Evolutionary conservation across 2,113 vertebrate species (phyloP), one percentile per base, ranked within the genome.

Genomic region (Xiphias gladius): DNA sequence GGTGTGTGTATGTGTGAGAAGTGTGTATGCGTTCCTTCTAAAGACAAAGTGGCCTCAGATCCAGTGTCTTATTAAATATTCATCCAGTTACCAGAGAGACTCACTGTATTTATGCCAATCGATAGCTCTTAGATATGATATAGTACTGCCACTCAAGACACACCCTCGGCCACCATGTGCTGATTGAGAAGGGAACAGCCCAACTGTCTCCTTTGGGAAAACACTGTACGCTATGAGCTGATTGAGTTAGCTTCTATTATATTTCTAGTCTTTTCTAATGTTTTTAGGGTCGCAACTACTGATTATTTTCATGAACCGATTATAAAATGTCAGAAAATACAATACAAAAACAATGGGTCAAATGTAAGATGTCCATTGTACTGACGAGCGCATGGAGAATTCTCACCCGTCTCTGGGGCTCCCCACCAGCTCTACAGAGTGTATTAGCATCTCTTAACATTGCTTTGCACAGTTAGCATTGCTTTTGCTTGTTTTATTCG

Each of bases 91-190:
- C 94, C 92, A 93, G 90, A 90, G 91, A 92, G 90, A 91, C 89
- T 88, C 86, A 17, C 87, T 94, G 94, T 95, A 93, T 94, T 94
- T 93, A 90, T 93, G 90, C 88, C 94, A 93, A 96, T 96, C 95
- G 91, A 96, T 96, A 96, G 94, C 95, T 96, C 93, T 96, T 95
- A 96, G 94, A 96, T 95, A 94, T 95, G 94, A 96, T 95, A 93
- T 91, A 92, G 93, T 92, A 66, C 81, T 84, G 85, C 86, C 84
- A 75, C 86, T 89, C 90, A 67, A 75, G 90, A 90, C 90, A 91
- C 89, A 85, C 91, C 89, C 91, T 88, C 86, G 84, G 89, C 88
- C 88, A 72, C 85, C 78, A 78, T 52, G 48, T 74, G 48, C 85
- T 82, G 84, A 89, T 83, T 92, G 91, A 84, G 82, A 89, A 70